phyloP scores from a whole-genome alignment of 2,797 vertebrate species.

The Schizopygopsis malacanthus region DNA sequence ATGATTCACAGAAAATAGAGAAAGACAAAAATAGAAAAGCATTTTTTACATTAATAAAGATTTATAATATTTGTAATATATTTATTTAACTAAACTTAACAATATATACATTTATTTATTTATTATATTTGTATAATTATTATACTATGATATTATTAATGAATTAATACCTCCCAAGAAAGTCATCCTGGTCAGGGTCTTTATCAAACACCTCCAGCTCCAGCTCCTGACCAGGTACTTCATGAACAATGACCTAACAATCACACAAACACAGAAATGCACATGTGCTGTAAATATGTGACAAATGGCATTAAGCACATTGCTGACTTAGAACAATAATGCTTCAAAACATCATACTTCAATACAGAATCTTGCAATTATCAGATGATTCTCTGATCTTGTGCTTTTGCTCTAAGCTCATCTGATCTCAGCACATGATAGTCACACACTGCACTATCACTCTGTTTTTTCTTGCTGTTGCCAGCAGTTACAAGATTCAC shows the following conservation, averaged over 20 bases:
- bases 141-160: constrained; percentile 33
- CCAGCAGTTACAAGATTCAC: not conserved
- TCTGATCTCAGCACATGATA: constrained; percentile 55
- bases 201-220: constrained; percentile 96
- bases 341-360: not conserved
- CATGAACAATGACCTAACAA: constrained; percentile 91
- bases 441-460: constrained; percentile 40
- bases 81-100: no score
- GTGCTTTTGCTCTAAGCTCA: constrained; percentile 27
- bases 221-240: constrained; percentile 94
- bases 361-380: not conserved
- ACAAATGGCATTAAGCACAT: not conserved
- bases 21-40: not conserved
- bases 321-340: not conserved
- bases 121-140: not conserved
- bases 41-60: not conserved
- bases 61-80: no score
- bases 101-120: not conserved
- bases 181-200: constrained; percentile 95
- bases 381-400: not conserved
- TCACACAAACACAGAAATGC: constrained; percentile 33
- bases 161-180: constrained; percentile 89
- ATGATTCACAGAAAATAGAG: not conserved
- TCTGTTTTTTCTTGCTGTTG: constrained; percentile 7
- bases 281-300: not conserved